Percentiles rank a stretch among this genome's conserved stretches.
Evolutionary conservation across 2,888 invertebrate genomes (phyloP).

Genomic region (Tenodera sinensis): DNA sequence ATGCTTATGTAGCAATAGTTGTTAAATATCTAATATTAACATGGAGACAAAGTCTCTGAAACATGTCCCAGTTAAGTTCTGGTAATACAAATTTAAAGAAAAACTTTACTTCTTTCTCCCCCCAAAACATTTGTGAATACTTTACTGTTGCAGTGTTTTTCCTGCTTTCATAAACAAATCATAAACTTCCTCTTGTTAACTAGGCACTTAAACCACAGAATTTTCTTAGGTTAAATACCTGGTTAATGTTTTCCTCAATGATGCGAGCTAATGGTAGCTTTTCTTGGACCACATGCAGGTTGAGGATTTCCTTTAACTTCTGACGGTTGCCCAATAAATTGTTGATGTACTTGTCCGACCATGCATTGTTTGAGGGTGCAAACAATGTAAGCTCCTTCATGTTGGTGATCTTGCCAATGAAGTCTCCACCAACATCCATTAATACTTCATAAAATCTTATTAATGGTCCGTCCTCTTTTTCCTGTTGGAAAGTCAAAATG

Average conservation of each 20-base stretch:
- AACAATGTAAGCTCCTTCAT: slow-evolving; percentile 78
- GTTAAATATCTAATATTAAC: no score
- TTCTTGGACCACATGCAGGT: slow-evolving; percentile 77
- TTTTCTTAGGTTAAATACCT: slow-evolving; percentile 50
- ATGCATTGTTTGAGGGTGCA: slow-evolving; percentile 86
- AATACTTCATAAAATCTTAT: slow-evolving; percentile 81
- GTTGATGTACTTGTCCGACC: slow-evolving; percentile 70
- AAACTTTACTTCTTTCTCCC: no score
- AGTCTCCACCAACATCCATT: slow-evolving; percentile 70
- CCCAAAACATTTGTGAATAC: no score
- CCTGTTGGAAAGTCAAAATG: slow-evolving; percentile 46
- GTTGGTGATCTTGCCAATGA: slow-evolving; percentile 65
- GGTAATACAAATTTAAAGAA: no score
- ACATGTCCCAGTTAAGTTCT: no score
- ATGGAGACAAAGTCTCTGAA: no score
- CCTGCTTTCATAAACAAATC: background rate
- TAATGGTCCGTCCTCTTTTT: slow-evolving; percentile 70
- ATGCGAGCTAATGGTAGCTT: slow-evolving; percentile 73
- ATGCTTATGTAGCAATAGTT: no score
- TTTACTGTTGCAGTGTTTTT: no score
- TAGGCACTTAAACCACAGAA: background rate
- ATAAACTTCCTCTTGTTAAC: background rate
- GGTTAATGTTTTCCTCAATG: slow-evolving; percentile 63
- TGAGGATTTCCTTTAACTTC: slow-evolving; percentile 71
- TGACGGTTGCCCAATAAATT: slow-evolving; percentile 63